Evolutionary conservation across 2,113 vertebrate genomes (phyloP).

Genomic region (Laticauda colubrina): DNA sequence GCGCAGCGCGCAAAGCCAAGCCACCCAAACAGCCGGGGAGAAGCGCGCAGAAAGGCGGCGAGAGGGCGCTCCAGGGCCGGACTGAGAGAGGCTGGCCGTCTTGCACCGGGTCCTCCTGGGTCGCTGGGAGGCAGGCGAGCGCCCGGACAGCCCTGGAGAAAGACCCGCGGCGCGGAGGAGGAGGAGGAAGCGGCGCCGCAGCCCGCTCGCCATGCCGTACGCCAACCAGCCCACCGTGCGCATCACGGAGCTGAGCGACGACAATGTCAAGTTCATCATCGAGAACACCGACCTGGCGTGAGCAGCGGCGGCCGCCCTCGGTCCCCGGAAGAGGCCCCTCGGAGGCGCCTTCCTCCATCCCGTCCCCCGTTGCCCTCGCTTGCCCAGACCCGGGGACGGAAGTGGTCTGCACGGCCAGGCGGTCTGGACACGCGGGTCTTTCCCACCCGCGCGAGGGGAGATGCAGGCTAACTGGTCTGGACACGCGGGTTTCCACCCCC

Average conservation of each 20-base stretch:
- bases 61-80: neutral
- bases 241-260: conserved; percentile 92
- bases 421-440: too few species aligned
- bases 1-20: too few species aligned
- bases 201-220: conserved; percentile 81
- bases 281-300: conserved; percentile 96
- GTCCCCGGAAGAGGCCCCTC: neutral
- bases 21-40: neutral
- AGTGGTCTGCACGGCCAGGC: too few species aligned
- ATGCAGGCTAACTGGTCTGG: too few species aligned
- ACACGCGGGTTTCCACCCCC: too few species aligned
- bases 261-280: conserved; percentile 97
- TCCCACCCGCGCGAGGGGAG: too few species aligned
- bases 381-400: neutral
- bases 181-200: too few species aligned
- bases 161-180: neutral
- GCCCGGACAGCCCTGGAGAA: fast-evolving
- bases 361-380: too few species aligned
- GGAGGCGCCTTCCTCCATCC: neutral
- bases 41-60: neutral
- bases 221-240: conserved; percentile 96
- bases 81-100: fast-evolving
- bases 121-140: neutral
- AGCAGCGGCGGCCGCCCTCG: conserved; percentile 53
- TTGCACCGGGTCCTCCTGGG: neutral